Base-by-base conservation (phyloP, 2,888 invertebrate species). In the Ophion slaviceki region DNA sequence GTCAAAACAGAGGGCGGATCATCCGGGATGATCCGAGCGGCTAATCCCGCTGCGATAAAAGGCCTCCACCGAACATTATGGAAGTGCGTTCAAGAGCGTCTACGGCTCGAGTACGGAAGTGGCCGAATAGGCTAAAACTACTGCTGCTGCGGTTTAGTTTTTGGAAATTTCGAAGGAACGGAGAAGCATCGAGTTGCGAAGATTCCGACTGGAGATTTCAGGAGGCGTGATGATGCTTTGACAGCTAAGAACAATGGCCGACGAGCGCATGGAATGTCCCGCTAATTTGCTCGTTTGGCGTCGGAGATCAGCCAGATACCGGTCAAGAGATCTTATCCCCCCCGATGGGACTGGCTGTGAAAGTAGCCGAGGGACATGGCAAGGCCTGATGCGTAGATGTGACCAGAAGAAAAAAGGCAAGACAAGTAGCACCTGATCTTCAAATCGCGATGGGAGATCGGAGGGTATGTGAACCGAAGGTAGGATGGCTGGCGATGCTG, bases 341-440 rank as follows among this genome's bases (percentile, higher is more conserved):
- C 64, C 40, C 28, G 80, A 75, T 85, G 68, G 59, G 68, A 32
- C 45, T 11, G 78, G 75, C 62, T 82, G 77, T 24, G 47, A 17
- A 67, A 67, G 24, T 66, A 77, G 57, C 2, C 66, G 10, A 24
- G 36, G n/a, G 53, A 66, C 32, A 64, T 64, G 36, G 53, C n/a
- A 14, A 66, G 53, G 40, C 67, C 40, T 20, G 45, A 24, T 40
- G 68, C 17, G 24, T 61, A 59, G 62, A 75, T 59, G 53, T 85
- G 89, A 84, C 86, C 89, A 87, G 87, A 87, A 84, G 87, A 90
- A 91, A 88, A 59, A 36, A 88, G 89, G 87, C 87, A 88, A 87
- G 87, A 91, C 92, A 88, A 68, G 91, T 91, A 90, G 91, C 92
- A 90, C 88, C 88, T 89, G 91, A 91, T 90, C 88, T 70, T 78